phyloP scores from a whole-genome alignment of 2,797 vertebrate species.

The Delichon dasypus region DNA sequence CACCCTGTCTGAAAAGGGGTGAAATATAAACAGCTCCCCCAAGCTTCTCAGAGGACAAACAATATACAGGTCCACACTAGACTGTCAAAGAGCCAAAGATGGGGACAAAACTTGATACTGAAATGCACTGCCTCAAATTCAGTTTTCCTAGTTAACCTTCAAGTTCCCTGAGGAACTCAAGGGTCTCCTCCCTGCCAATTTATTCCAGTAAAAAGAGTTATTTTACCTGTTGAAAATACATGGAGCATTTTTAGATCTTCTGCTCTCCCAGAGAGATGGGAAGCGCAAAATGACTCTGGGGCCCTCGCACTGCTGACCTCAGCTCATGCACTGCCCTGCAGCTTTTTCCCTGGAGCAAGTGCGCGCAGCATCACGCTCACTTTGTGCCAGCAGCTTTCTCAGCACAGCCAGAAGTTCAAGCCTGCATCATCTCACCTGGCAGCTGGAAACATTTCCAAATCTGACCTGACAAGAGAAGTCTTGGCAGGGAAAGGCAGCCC shows the following conservation, averaged over 20 bases:
- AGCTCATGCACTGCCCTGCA: neutral
- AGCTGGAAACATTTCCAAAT: neutral
- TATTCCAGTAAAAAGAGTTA: neutral
- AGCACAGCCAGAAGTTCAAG: neutral
- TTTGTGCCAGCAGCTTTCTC: neutral
- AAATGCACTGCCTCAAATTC: neutral
- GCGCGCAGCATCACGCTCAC: accelerated
- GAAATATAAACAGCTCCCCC: neutral
- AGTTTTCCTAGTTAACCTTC: neutral
- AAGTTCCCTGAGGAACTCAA: neutral
- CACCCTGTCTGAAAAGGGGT: neutral
- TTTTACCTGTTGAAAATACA: neutral
- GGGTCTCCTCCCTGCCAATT: neutral
- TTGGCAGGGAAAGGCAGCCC: neutral
- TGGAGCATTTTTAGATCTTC: neutral
- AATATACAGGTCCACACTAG: neutral
- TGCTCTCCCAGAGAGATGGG: neutral
- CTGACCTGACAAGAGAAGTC: neutral
- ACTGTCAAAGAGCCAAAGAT: neutral
- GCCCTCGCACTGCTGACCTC: neutral
- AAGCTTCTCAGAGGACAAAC: neutral
- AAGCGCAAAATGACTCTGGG: neutral
- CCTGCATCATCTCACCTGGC: neutral
- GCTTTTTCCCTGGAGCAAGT: neutral
- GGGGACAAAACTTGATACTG: neutral